Evolutionary conservation across 2,797 vertebrate genomes (phyloP), one percentile per base, ranked within the genome.

Genomic region (Epinephelus malabaricus): DNA sequence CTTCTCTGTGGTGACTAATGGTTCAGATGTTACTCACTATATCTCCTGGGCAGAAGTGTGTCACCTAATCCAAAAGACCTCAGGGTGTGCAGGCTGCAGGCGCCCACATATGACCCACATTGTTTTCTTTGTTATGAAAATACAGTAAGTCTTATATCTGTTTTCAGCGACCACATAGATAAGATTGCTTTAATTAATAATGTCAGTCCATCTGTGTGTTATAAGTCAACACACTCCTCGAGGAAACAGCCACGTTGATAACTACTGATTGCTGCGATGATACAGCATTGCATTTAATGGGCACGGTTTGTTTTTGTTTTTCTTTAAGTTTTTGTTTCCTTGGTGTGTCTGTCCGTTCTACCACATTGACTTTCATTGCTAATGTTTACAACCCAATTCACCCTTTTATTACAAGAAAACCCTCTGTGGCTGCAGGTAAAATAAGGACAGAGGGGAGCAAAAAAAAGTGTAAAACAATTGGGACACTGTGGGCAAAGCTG

Each of bases 1-100:
- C 70, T 12, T 83, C 72, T 58, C 30, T 53, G 34, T 6, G 56
- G 81, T 88, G 88, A 92, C 86, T 86, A 90, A 91, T 85, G 43
- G 66, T 54, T 80, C 45, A 21, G 5, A 40, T 18, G 3, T 69
- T 47, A 46, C 77, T 87, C 82, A 43, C 58, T 71, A 46, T 73
- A 78, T 85, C 84, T 77, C 12, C 68, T 11, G 68, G 78, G 75
- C 17, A 71, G 73, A 80, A 69, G 79, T 82, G 73, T 85, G 78
- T 83, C 85, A 83, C 70, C 69, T 65, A 46, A 27, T 69, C 6
- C 38, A 40, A 71, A 79, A 56, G 34, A 60, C 62, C 27, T 40
- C 13, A 11, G 60, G 55, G 3, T 19, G 69, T 15, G 30, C 13
- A 46, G 45, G 8, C 43, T 25, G 15, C 21, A 77, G 49, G 13